phyloP scores from a whole-genome alignment of 2,113 vertebrate genomes.

The Equus quagga region DNA sequence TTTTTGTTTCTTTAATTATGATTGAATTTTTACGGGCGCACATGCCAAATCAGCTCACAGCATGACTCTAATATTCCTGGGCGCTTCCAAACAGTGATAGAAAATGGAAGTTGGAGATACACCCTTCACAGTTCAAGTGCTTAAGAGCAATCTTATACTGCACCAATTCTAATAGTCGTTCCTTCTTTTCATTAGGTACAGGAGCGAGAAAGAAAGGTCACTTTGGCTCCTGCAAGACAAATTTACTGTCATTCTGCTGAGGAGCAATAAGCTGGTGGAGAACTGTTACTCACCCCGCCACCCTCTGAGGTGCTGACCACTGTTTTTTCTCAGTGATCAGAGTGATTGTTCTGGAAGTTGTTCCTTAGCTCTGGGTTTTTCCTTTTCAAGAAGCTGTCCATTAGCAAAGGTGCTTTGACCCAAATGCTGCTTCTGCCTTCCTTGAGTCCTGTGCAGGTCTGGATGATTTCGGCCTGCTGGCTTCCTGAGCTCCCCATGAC shows the following conservation, averaged over 20 bases:
- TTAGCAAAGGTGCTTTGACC: neutral
- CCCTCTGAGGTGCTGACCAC: too few species aligned
- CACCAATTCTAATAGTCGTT: neutral
- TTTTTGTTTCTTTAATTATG: neutral
- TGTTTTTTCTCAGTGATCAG: neutral
- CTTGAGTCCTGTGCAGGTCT: neutral
- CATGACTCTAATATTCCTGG: neutral
- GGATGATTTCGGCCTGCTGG: too few species aligned
- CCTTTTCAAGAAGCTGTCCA: neutral
- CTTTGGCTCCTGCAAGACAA: neutral
- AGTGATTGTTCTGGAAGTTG: neutral
- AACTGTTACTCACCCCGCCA: neutral
- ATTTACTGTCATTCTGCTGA: neutral
- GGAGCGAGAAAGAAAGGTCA: neutral
- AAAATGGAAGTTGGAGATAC: conserved; percentile 24
- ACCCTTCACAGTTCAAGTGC: neutral
- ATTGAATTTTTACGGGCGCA: neutral
- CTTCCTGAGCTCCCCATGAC: neutral
- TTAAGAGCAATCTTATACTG: neutral
- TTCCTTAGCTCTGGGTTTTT: neutral
- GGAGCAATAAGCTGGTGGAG: neutral
- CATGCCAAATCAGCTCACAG: neutral
- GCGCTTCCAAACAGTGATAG: neutral
- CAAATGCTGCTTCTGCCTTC: neutral
- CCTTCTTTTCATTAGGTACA: neutral